These are phyloP conservation scores for Drosophila ercepeae DNA, from an alignment of 1,140 invertebrate genomes.

Conservation along the genomic window DNA sequence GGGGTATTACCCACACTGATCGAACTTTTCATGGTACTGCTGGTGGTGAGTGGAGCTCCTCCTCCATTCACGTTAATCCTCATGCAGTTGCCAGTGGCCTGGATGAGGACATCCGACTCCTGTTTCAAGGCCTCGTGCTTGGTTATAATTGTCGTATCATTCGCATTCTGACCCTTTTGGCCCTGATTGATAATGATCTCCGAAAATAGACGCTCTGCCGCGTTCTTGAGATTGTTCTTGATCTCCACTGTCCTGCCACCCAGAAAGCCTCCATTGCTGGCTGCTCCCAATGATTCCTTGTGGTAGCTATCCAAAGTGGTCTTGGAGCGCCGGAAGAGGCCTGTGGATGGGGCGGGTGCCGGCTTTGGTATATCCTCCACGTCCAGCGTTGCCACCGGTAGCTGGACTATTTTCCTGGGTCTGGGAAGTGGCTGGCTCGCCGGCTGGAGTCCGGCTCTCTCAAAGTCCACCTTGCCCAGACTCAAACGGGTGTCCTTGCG, in stretches of 20 bases:
- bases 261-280: constrained; percentile 33
- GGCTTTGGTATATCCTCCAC: constrained; percentile 58
- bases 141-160: constrained; percentile 69
- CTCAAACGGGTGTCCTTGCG: constrained; percentile 75
- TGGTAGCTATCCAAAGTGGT: constrained; percentile 69
- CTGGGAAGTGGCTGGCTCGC: constrained; percentile 67
- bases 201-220: constrained; percentile 81
- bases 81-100: constrained; percentile 43
- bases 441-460: constrained; percentile 66
- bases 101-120: constrained; percentile 40
- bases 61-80: constrained; percentile 37
- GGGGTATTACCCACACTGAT: constrained; percentile 65
- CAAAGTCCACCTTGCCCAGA: constrained; percentile 74
- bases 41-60: neutral
- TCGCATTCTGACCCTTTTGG: constrained; percentile 54
- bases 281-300: constrained; percentile 12
- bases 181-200: constrained; percentile 79
- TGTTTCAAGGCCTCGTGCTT: constrained; percentile 76
- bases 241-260: constrained; percentile 74
- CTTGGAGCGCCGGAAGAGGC: constrained; percentile 76
- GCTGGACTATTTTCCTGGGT: constrained; percentile 73
- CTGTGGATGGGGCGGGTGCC: constrained; percentile 39
- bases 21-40: constrained; percentile 45
- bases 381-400: constrained; percentile 76
- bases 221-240: constrained; percentile 82